Percentiles rank a stretch among this genome's conserved stretches.
phyloP scores from a whole-genome alignment of 2,888 invertebrate genomes.

The Drosophila falleni region DNA sequence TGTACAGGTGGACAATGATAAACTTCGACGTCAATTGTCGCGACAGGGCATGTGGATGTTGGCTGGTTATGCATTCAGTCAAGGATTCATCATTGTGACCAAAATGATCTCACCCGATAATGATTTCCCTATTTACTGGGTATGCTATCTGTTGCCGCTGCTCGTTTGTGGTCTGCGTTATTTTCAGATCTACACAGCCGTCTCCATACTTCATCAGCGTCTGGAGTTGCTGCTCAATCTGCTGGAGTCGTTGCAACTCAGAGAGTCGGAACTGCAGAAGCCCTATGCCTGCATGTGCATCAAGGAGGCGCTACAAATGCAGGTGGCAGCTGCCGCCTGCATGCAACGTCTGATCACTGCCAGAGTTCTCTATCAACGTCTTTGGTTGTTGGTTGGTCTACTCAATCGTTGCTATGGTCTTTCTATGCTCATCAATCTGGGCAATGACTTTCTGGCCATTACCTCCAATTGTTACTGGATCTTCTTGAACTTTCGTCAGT shows the following conservation, averaged over 20 bases:
- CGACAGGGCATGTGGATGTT: slow-evolving; percentile 60
- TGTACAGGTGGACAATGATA: slow-evolving; percentile 62
- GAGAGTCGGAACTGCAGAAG: slow-evolving; percentile 5
- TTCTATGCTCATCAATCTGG: slow-evolving; percentile 83
- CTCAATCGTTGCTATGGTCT: slow-evolving; percentile 82
- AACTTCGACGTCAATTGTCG: slow-evolving; percentile 48
- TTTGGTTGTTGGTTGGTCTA: slow-evolving; percentile 77
- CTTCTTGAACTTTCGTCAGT: slow-evolving; percentile 79
- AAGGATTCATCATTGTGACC: slow-evolving; percentile 65
- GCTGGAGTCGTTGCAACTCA: slow-evolving; percentile 61
- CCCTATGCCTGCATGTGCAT: slow-evolving; percentile 20
- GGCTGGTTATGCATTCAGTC: slow-evolving; percentile 63
- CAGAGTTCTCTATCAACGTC: slow-evolving; percentile 81
- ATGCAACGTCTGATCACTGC: slow-evolving; percentile 72
- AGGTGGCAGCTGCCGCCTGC: slow-evolving; percentile 15
- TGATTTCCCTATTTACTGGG: slow-evolving; percentile 69
- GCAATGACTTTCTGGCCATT: slow-evolving; percentile 84
- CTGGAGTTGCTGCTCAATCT: slow-evolving; percentile 71
- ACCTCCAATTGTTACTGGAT: slow-evolving; percentile 84
- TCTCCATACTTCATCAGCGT: slow-evolving; percentile 75
- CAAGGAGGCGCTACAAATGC: slow-evolving; percentile 24
- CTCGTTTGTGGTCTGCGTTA: slow-evolving; percentile 79
- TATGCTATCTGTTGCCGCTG: slow-evolving; percentile 77
- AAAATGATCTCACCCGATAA: slow-evolving; percentile 43
- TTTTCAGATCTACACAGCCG: slow-evolving; percentile 79